phyloP scores from a whole-genome alignment of 1,140 invertebrate genomes.

The Drosophila murphyi region DNA sequence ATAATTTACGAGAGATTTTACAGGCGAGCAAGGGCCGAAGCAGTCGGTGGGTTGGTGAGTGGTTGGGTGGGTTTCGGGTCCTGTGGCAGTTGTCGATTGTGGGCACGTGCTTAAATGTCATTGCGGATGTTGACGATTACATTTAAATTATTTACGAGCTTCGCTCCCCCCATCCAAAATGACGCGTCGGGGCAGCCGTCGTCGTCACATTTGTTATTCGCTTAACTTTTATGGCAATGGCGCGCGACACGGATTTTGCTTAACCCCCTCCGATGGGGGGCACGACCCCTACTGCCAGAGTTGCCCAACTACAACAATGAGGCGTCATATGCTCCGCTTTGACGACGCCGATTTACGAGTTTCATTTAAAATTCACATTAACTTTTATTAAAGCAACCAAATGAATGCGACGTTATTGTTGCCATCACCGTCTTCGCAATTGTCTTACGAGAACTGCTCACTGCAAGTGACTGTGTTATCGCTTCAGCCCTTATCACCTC shows the following conservation, averaged over 20 bases:
- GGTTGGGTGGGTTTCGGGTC: neutral
- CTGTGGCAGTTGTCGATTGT: slow-evolving; percentile 41
- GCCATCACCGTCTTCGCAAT: slow-evolving; percentile 34
- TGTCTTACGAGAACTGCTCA: slow-evolving; percentile 35
- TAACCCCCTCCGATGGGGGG: slow-evolving; percentile 22
- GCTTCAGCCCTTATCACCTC: slow-evolving; percentile 37
- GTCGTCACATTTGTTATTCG: slow-evolving; percentile 75
- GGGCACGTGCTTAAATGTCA: slow-evolving; percentile 74
- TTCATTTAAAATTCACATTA: slow-evolving; percentile 71
- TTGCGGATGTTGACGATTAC: slow-evolving; percentile 77
- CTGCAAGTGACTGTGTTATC: slow-evolving; percentile 39
- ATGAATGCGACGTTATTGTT: slow-evolving; percentile 54
- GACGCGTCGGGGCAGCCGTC: slow-evolving; percentile 22
- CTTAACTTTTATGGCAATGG: slow-evolving; percentile 72
- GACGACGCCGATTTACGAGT: slow-evolving; percentile 61
- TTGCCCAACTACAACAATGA: slow-evolving; percentile 38
- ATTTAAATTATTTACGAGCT: slow-evolving; percentile 78
- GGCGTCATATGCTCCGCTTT: slow-evolving; percentile 44
- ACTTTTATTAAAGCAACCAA: slow-evolving; percentile 69
- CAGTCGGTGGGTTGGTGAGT: neutral
- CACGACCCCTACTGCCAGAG: slow-evolving; percentile 1
- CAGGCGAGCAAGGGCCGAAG: slow-evolving; percentile 17
- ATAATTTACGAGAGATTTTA: slow-evolving; percentile 72
- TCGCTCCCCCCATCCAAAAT: slow-evolving; percentile 9
- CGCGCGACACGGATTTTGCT: slow-evolving; percentile 61